These are phyloP conservation scores for Rhagoletis zephyria DNA, from an alignment of 1,140 invertebrate species.

Conservation along the genomic window DNA sequence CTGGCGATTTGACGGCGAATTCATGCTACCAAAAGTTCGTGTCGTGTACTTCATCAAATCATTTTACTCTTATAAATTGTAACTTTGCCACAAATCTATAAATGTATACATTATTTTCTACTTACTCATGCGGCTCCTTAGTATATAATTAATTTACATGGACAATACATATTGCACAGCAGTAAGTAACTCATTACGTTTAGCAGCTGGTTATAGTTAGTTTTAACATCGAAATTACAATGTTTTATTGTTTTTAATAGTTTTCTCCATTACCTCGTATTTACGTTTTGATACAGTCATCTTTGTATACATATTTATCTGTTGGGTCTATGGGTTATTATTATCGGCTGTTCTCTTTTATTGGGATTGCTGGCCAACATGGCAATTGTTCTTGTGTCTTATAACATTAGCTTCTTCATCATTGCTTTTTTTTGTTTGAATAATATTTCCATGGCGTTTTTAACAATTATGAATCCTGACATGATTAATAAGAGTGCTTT, in stretches of 20 bases:
- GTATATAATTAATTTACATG: slow-evolving; percentile 54
- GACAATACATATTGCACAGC: slow-evolving; percentile 70
- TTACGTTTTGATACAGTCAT: neutral
- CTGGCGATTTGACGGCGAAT: no score
- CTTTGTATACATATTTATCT: neutral
- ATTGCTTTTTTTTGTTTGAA: neutral
- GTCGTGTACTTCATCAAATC: no score
- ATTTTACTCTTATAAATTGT: no score
- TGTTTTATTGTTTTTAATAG: neutral
- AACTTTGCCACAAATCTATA: no score
- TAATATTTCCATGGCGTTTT: slow-evolving; percentile 43
- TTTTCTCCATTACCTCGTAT: neutral
- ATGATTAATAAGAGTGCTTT: slow-evolving; percentile 72
- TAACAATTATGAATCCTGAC: slow-evolving; percentile 68
- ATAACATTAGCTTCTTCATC: neutral
- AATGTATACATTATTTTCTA: neutral
- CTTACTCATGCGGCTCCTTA: slow-evolving; percentile 29
- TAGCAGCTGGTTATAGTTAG: slow-evolving; percentile 44
- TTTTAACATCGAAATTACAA: slow-evolving; percentile 31
- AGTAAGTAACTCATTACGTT: slow-evolving; percentile 61
- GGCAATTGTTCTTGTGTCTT: neutral
- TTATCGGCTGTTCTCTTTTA: neutral
- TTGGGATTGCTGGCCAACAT: slow-evolving; percentile 1
- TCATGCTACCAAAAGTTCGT: no score
- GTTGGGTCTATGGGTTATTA: neutral